phyloP scores from a whole-genome alignment of 2,888 invertebrate species.

The Heteropelma amictum region DNA sequence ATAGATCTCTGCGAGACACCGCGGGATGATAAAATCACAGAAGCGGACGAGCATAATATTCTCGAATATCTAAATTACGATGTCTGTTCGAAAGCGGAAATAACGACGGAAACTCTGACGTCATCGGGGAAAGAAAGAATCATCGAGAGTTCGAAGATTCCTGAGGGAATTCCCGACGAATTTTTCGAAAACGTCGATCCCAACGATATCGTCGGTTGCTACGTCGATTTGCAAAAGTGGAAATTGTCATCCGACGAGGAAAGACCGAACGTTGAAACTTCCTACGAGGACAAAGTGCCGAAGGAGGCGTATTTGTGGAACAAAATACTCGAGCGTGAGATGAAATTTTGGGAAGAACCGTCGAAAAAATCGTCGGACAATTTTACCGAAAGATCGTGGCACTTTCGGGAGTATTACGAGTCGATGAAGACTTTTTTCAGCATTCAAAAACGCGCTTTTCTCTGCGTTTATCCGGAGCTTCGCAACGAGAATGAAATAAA shows the following conservation, averaged over 20 bases:
- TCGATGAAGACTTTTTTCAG: constrained; percentile 62
- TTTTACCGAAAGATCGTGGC: constrained; percentile 38
- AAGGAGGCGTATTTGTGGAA: constrained; percentile 67
- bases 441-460: constrained; percentile 69
- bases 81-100: not conserved
- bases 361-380: constrained; percentile 24
- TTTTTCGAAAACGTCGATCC: not conserved
- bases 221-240: constrained; percentile 9
- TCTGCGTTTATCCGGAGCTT: constrained; percentile 70
- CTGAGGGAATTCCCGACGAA: not conserved
- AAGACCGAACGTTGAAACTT: not conserved
- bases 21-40: too few relatives aligned
- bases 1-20: constrained; percentile 59
- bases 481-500: constrained; percentile 68
- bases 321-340: constrained; percentile 65
- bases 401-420: constrained; percentile 60
- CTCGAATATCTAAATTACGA: constrained; percentile 57
- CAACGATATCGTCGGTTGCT: not conserved
- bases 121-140: too few relatives aligned
- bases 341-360: constrained; percentile 60
- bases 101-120: not conserved
- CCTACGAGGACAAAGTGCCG: constrained; percentile 47
- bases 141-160: not conserved
- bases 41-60: constrained; percentile 53
- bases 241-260: not conserved